Percentiles rank a stretch among this genome's conserved stretches.
phyloP scores from a whole-genome alignment of 2,888 invertebrate species.

The Pseudoips prasinana region DNA sequence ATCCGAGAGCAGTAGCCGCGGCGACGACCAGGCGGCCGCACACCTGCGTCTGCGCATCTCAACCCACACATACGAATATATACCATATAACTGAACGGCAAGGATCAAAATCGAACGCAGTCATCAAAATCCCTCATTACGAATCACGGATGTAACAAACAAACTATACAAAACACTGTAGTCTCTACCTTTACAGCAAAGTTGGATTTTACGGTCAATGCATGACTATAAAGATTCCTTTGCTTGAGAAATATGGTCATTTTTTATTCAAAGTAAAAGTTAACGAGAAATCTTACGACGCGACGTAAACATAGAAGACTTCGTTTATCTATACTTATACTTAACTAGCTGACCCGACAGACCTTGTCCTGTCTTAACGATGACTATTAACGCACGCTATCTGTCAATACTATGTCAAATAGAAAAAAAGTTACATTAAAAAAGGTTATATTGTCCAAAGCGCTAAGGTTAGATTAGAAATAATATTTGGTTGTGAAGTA shows the following conservation, averaged over 20 bases:
- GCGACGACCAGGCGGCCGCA: slow-evolving; percentile 77
- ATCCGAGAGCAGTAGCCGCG: slow-evolving; percentile 73
- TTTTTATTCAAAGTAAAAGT: slow-evolving; percentile 47
- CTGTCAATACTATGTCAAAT: too few relatives aligned
- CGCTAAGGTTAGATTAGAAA: too few relatives aligned
- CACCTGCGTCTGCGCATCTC: slow-evolving; percentile 77
- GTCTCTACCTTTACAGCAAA: slow-evolving; percentile 70
- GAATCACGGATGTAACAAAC: slow-evolving; percentile 79
- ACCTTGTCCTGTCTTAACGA: too few relatives aligned
- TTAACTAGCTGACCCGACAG: too few relatives aligned
- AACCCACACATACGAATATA: slow-evolving; percentile 27
- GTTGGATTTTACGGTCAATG: slow-evolving; percentile 65
- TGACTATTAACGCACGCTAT: too few relatives aligned
- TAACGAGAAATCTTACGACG: slow-evolving; percentile 29
- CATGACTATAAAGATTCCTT: slow-evolving; percentile 61
- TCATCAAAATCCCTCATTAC: slow-evolving; percentile 62
- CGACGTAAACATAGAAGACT: slow-evolving; percentile 34
- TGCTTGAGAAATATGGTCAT: slow-evolving; percentile 50
- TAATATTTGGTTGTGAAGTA: too few relatives aligned
- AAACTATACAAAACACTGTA: slow-evolving; percentile 72
- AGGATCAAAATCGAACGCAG: slow-evolving; percentile 20
- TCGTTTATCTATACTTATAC: too few relatives aligned
- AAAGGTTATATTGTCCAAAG: too few relatives aligned
- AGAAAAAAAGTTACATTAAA: too few relatives aligned
- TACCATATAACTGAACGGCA: slow-evolving; percentile 18